phyloP scores from a whole-genome alignment of 2,888 invertebrate genomes.

The Caenorhabditis sulstoni region DNA sequence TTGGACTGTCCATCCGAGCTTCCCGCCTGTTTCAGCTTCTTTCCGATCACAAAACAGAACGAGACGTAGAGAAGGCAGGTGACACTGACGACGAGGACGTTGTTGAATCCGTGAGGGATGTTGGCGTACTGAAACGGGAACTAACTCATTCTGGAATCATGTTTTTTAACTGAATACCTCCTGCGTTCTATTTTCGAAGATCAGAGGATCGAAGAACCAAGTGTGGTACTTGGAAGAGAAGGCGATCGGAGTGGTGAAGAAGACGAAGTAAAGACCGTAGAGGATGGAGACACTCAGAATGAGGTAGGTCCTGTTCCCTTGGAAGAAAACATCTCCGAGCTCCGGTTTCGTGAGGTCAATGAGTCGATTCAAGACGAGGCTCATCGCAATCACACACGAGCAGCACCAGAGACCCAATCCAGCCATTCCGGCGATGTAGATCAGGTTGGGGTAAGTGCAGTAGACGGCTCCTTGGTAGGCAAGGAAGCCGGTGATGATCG shows the following conservation, averaged over 20 bases:
- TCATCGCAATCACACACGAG: constrained; percentile 55
- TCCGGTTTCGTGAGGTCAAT: constrained; percentile 46
- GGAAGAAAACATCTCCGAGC: constrained; percentile 19
- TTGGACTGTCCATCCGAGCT: neutral
- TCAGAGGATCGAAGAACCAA: constrained; percentile 10
- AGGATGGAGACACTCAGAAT: constrained; percentile 46
- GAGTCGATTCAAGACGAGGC: constrained; percentile 59
- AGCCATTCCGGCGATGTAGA: constrained; percentile 40
- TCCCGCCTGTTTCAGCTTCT: neutral
- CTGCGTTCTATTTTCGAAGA: neutral
- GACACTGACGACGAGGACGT: constrained; percentile 29
- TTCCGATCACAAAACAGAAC: constrained; percentile 6
- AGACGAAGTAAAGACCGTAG: constrained; percentile 53
- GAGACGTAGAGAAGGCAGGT: constrained; percentile 29
- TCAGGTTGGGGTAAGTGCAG: constrained; percentile 49
- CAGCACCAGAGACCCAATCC: constrained; percentile 58
- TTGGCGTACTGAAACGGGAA: neutral
- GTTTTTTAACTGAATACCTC: neutral
- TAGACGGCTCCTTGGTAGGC: constrained; percentile 39
- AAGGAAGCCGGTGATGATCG: constrained; percentile 34
- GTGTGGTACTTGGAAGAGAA: constrained; percentile 45
- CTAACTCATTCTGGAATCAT: too few species aligned
- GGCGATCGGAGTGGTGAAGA: constrained; percentile 55
- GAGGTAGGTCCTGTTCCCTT: constrained; percentile 32
- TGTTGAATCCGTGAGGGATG: constrained; percentile 35